These are phyloP conservation scores for Clitarchus hookeri DNA, from an alignment of 2,888 invertebrate genomes.

Conservation along the genomic window DNA sequence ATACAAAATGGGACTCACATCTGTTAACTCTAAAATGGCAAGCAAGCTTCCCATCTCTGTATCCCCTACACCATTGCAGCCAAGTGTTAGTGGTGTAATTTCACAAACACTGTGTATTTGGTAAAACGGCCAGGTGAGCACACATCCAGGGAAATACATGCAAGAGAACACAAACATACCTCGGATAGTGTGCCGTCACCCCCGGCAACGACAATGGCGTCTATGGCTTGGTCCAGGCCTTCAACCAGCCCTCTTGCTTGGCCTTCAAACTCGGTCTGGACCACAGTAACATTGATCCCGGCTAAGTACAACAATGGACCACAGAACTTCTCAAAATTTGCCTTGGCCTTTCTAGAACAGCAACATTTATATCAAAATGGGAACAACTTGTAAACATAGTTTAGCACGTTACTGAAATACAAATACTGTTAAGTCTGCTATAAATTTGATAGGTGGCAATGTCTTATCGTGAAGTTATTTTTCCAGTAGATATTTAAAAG, in stretches of 20 bases:
- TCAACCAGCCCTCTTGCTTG: slow-evolving; percentile 84
- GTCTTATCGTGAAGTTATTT: too few relatives aligned
- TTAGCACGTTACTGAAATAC: too few relatives aligned
- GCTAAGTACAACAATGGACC: slow-evolving; percentile 92
- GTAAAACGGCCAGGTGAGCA: too few relatives aligned
- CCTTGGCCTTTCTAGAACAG: slow-evolving; percentile 59
- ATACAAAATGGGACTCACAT: too few relatives aligned
- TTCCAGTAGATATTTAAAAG: too few relatives aligned
- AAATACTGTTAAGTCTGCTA: neutral
- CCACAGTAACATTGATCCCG: slow-evolving; percentile 74
- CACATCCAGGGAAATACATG: too few relatives aligned
- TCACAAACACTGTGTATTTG: too few relatives aligned
- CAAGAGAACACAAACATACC: slow-evolving; percentile 56
- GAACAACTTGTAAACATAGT: neutral
- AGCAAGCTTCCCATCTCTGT: too few relatives aligned
- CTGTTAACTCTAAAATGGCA: too few relatives aligned
- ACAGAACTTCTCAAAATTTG: slow-evolving; percentile 84
- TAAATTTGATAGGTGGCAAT: too few relatives aligned
- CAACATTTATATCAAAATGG: slow-evolving; percentile 17
- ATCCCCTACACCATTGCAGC: too few relatives aligned
- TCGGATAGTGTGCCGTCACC: slow-evolving; percentile 95
- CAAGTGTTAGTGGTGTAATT: too few relatives aligned
- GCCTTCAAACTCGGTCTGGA: slow-evolving; percentile 85
- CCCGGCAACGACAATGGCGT: slow-evolving; percentile 89
- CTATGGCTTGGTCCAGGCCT: slow-evolving; percentile 72